Conservation (phyloP, 2,113 vertebrate genomes). For the Antigone vipio region DNA sequence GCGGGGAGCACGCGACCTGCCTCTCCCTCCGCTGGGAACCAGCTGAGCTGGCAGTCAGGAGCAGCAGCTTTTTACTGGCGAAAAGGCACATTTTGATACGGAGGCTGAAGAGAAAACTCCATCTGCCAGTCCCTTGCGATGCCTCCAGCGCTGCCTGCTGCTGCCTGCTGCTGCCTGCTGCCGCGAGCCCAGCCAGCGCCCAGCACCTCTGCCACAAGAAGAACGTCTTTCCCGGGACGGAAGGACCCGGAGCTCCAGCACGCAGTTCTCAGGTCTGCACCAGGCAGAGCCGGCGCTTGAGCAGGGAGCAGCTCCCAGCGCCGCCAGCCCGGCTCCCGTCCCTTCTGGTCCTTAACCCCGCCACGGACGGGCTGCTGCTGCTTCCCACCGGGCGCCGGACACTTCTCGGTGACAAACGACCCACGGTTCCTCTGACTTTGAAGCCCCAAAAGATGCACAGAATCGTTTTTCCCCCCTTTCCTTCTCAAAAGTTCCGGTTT, state of each 20-base stretch:
- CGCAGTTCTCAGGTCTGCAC: fast-evolving
- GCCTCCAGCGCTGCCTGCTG: background rate
- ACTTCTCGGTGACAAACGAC: too few species aligned
- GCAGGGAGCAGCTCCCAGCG: background rate
- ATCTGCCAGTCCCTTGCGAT: background rate
- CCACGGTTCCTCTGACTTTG: fast-evolving
- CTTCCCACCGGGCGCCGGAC: background rate
- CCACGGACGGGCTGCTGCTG: background rate
- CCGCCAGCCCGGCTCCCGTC: background rate
- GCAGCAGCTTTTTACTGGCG: background rate
- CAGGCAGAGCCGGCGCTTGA: background rate
- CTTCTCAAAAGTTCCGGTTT: fast-evolving
- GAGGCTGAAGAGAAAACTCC: background rate
- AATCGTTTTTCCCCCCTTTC: background rate
- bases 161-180: background rate
- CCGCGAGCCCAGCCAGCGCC: too few species aligned
- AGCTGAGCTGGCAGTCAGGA: background rate
- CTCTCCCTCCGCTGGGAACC: background rate
- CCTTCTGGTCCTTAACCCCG: background rate
- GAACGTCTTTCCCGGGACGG: background rate
- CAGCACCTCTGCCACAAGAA: background rate
- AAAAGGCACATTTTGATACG: background rate
- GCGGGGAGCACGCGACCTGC: background rate
- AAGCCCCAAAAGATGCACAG: background rate
- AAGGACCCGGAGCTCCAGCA: background rate